Base-by-base conservation (phyloP, 2,797 vertebrate species). In the Poeciliopsis paucimaculata region DNA sequence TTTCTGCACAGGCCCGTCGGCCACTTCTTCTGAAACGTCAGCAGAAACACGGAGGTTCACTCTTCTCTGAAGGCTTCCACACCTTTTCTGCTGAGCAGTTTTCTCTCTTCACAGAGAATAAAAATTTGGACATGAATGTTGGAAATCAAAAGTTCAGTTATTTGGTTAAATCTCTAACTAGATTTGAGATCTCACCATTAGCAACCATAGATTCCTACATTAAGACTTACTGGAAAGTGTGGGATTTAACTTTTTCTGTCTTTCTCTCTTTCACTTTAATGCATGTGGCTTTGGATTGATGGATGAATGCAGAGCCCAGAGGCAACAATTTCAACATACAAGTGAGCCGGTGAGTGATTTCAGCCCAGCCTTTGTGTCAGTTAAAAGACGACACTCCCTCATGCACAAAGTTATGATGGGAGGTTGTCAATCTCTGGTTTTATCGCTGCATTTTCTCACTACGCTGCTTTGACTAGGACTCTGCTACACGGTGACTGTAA, bases 321-420 rank as follows among this genome's bases (percentile, higher is more conserved):
- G 86, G 88, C 83, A 83, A 76, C 73, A 76, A 64, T 89, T 88
- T 87, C 51, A 81, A 76, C 75, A 74, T 84, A 83, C 81, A 80
- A 85, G 84, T 77, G 57, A 78, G 82, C 76, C 47, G 73, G 79
- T 76, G 34, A 85, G 55, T 79, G 74, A 82, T 85, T 84, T 79
- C 26, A 70, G 75, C 55, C 71, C 71, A 43, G 79, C 83, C 84
- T 87, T 88, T 39, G 80, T 77, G 76, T 77, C 2, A 68, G 84
- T 83, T 66, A 74, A 68, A 73, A 70, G 49, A 49, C 64, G 45
- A 85, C 79, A 71, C 62, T 9, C 43, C 78, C 64, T 55, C 66
- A 66, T 31, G 45, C 70, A 39, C 23, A 77, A 5, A 60, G 1
- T n/a, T 55, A 7, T 2, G 46, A 34, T 72, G n/a, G 71, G 28